Base-by-base conservation (phyloP, 1,140 invertebrate species). In the Drosophila serrata region DNA sequence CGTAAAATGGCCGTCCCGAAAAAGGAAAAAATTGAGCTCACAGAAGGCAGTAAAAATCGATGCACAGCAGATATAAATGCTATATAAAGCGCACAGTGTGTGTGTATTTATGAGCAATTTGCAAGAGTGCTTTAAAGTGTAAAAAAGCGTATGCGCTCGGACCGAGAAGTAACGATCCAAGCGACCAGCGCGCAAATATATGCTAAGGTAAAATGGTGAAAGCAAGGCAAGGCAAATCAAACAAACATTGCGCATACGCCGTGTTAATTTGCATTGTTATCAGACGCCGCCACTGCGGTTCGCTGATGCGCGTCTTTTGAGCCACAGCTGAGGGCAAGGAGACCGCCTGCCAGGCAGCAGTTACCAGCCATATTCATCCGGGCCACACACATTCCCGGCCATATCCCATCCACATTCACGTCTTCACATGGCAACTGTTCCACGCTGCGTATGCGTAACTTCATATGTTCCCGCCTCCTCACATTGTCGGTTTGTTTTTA, bases 181-280 rank as follows among this genome's bases (percentile, higher is more conserved):
- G 22, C 45, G 48, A 53, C 48, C 45, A 49, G 60, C 40, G 55
- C 53, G 27, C 59, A 76, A 75, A 58, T 31, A 75, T 90, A 90
- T 85, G 84, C 85, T 78, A 84, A 90, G 85, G 75, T 62, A 75
- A 64, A 81, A 55, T 37, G 65, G 22, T 43, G 59, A 59, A 75
- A 57, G 43, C 42, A 64, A 56, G 49, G 56, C 37, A 45, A 63
- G 48, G 48, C 48, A 60, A 88, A 79, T 51, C 48, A 60, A 88
- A 79, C 57, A 76, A 84, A 81, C 58, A 88, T 81, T 84, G 67
- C 80, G 64, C 73, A 87, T 87, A 88, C 79, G 84, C 72, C 76
- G 67, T 70, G 68, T 79, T 77, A 81, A 88, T 88, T 88, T 88
- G 80, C 84, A 88, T 85, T 85, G 85, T 85, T 88, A 88, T 88